Evolutionary conservation across 2,113 vertebrate species (phyloP).

Genomic region (Arvicanthis niloticus): DNA sequence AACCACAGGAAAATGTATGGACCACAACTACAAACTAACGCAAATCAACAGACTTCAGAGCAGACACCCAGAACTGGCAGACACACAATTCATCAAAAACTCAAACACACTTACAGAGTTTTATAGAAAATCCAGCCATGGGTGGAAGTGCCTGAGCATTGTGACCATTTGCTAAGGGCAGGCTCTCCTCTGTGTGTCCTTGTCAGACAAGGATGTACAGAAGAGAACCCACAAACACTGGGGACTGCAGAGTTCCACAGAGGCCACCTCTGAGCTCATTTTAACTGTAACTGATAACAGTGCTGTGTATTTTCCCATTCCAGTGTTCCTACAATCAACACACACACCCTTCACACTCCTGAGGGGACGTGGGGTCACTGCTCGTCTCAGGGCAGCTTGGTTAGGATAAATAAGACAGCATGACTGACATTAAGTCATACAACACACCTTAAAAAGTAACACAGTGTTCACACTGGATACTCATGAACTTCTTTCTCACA

Average conservation of each 20-base stretch:
- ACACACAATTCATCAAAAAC: neutral
- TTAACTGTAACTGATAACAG: fast-evolving
- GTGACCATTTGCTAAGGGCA: fast-evolving
- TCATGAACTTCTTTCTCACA: too few species aligned
- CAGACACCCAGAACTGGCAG: neutral
- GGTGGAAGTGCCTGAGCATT: neutral
- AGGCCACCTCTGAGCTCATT: too few species aligned
- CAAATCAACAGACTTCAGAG: neutral
- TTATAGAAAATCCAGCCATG: neutral
- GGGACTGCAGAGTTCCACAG: fast-evolving
- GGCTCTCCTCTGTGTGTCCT: too few species aligned
- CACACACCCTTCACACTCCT: fast-evolving
- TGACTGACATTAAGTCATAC: fast-evolving
- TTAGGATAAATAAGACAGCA: too few species aligned
- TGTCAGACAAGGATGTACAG: fast-evolving
- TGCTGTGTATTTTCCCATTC: neutral
- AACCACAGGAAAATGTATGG: neutral
- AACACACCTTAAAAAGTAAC: neutral
- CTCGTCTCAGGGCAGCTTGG: neutral
- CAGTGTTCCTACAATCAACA: fast-evolving
- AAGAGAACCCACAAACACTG: fast-evolving
- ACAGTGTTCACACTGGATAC: fast-evolving
- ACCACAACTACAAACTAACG: neutral
- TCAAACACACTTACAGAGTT: neutral
- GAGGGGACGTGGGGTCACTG: neutral